Percentiles rank a stretch among this genome's conserved stretches.
Evolutionary conservation across 2,113 vertebrate species (phyloP).

Genomic region (Uria aalge): DNA sequence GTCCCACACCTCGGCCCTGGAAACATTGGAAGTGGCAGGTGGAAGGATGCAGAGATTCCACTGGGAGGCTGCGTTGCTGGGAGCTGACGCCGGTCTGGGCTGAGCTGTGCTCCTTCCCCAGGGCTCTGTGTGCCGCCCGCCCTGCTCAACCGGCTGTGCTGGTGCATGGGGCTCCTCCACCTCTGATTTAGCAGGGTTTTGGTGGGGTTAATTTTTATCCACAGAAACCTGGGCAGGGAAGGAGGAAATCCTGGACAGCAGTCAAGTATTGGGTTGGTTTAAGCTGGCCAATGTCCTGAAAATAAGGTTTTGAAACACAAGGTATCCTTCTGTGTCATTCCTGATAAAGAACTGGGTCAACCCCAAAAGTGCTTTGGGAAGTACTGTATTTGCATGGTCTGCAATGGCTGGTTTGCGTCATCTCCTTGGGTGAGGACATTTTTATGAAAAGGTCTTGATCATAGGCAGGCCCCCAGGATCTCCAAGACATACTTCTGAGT

Average conservation of each 20-base stretch:
- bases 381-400: neutral
- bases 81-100: accelerated
- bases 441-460: neutral
- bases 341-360: neutral
- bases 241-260: neutral
- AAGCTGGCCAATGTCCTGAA: neutral
- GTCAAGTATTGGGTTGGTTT: neutral
- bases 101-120: neutral
- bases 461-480: neutral
- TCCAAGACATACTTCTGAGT: neutral
- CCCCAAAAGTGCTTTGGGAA: neutral
- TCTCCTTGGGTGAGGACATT: neutral
- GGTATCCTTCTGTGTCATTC: neutral
- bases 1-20: neutral
- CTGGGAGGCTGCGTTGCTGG: accelerated
- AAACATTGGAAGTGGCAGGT: neutral
- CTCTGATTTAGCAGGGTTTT: neutral
- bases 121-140: neutral
- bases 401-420: neutral
- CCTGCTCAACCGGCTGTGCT: neutral
- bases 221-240: neutral
- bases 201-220: neutral
- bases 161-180: neutral
- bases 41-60: neutral
- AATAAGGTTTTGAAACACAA: neutral